Base-by-base conservation (phyloP, 2,888 invertebrate species). In the Mellilla xanthometata region DNA sequence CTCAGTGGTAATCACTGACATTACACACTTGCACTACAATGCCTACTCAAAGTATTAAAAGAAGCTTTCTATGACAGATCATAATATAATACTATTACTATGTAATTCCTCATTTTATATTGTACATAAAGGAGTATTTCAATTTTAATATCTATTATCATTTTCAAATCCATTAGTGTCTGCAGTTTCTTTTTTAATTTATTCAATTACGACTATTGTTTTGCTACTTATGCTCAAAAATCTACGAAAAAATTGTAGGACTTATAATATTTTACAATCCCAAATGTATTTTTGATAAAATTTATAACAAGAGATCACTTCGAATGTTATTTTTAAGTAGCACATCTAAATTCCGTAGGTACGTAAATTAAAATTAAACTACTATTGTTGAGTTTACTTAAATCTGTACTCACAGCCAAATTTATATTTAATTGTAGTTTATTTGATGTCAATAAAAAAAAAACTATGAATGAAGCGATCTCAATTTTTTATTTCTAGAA, bases 121-220 rank as follows among this genome's bases (percentile, higher is more conserved):
- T 32, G 48, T 57, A 54, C 54, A 54, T 31, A 44, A 54, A 52
- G 51, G 50, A 52, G 48, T 44, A 24, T 39, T 15, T 40, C 12
- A 5, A 19, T 36, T 42, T 30, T 51, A 30, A n/a, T n/a, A n/a
- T n/a, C 31, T 55, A 63, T 50, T 56, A 52, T 13, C 46, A 36
- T 60, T 76, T 76, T 87, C 87, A 88, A 88, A 88, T 88, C 87
- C 87, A 52, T 87, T 79, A 85, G 87, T 87, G 87, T 72, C 32
- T 87, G 86, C 86, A 87, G 86, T 83, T 75, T 64, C 69, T 58
- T 62, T 71, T 70, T 54, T 61, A 69, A 62, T 35, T 51, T 69
- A 62, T 40, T 51, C 52, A 47, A 34, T 64, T 65, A 58, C 56
- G 56, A 61, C 70, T 78, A 77, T 74, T 58, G 58, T 54, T 61